These are phyloP conservation scores for Hydrocynus forskahlii DNA, from an alignment of 2,797 vertebrate genomes.

Conservation along the genomic window DNA sequence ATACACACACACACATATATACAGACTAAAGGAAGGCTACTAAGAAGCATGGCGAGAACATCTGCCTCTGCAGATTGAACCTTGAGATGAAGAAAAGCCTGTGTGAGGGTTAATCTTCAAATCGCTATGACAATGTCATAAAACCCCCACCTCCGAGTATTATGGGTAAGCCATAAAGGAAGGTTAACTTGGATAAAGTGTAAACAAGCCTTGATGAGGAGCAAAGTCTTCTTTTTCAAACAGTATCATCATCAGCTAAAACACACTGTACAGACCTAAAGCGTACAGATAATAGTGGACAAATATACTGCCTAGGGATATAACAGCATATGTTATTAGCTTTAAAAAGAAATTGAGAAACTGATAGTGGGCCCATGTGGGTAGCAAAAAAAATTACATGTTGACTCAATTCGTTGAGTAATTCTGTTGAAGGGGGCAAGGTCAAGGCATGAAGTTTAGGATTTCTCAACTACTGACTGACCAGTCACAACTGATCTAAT, in stretches of 20 bases:
- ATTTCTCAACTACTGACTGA: no score
- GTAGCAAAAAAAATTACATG: no score
- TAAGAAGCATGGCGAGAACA: slow-evolving; percentile 14
- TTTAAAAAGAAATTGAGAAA: neutral
- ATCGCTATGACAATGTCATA: slow-evolving; percentile 50
- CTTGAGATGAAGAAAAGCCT: slow-evolving; percentile 43
- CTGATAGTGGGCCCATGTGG: no score
- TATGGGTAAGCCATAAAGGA: slow-evolving; percentile 55
- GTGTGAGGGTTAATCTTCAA: slow-evolving; percentile 41
- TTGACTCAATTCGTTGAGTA: no score
- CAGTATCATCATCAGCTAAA: slow-evolving; percentile 20
- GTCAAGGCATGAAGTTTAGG: no score
- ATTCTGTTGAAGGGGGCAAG: no score
- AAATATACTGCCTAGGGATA: neutral
- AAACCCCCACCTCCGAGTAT: slow-evolving; percentile 41
- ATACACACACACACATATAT: slow-evolving; percentile 1
- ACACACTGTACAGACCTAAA: neutral
- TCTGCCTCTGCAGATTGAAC: slow-evolving; percentile 20
- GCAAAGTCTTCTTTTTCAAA: slow-evolving; percentile 54
- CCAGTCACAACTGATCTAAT: no score
- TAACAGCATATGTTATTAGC: neutral
- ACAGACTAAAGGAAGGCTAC: neutral
- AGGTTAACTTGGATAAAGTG: slow-evolving; percentile 51
- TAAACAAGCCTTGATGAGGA: slow-evolving; percentile 51
- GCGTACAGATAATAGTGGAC: neutral